These are phyloP conservation scores for Paraplagusia blochii DNA, from an alignment of 2,113 vertebrate species.

Conservation along the genomic window DNA sequence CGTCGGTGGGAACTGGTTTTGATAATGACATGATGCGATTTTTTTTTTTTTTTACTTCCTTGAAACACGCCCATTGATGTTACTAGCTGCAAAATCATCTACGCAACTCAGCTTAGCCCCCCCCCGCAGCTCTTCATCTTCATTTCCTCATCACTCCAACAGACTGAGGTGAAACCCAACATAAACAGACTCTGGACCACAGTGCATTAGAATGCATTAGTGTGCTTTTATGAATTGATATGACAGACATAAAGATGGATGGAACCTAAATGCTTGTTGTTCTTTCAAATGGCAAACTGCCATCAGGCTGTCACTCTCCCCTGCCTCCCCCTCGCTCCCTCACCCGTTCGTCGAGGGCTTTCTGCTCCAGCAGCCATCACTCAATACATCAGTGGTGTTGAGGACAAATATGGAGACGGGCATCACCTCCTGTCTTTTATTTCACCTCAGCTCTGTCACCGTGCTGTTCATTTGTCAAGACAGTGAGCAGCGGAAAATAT, in stretches of 20 bases:
- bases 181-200: not conserved
- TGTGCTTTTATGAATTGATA: constrained; percentile 31
- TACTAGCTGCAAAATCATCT: no score
- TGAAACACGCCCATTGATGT: no score
- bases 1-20: no score
- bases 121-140: constrained; percentile 2
- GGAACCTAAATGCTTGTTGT: constrained; percentile 15
- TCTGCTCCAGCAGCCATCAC: constrained; percentile 59
- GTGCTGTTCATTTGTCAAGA: constrained; percentile 2
- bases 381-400: constrained; percentile 56
- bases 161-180: constrained; percentile 9
- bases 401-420: constrained; percentile 50
- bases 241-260: constrained; percentile 36
- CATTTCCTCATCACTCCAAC: constrained; percentile 6
- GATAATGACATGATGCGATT: no score
- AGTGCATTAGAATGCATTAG: not conserved
- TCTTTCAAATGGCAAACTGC: constrained; percentile 36
- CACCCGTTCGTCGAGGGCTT: constrained; percentile 55
- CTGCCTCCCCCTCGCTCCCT: not conserved
- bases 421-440: constrained; percentile 38
- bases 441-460: constrained; percentile 31
- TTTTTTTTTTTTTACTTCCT: no score
- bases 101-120: constrained; percentile 3
- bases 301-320: constrained; percentile 51
- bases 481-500: not conserved